Base-by-base conservation (phyloP, 2,888 invertebrate species). In the Cenopis cana region DNA sequence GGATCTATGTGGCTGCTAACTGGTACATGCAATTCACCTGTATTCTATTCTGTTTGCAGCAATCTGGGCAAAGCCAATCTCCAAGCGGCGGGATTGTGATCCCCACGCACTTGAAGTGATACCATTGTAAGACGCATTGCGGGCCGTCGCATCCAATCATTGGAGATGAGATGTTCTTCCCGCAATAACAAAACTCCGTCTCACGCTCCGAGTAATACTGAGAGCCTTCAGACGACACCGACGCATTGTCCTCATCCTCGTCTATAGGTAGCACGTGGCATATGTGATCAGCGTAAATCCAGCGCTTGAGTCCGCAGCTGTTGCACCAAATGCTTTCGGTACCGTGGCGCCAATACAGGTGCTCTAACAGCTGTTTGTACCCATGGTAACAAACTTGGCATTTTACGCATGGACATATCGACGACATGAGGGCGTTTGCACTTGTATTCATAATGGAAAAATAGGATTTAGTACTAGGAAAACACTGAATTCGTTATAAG, bases 81-180 rank as follows among this genome's bases (percentile, higher is more conserved):
- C 89, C 90, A 0, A 84, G 81, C 0, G 90, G 90, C 0, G 87
- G 78, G 1, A 78, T 74, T 0, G 69, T 76, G 24, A 91, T 80
- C 0, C 89, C 89, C 1, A 90, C 87, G 55, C 90, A 90, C 5
- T 78, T 59, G 64, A 87, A 90, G 57, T 90, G 90, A 73, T 82
- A 91, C 90, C 90, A 91, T 67, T 90, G 84, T 2, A 80, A 64
- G 0, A 33, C 59, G 66, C 90, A 91, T 0, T 74, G 73, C 0
- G 83, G 77, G 0, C 81, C 85, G 73, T 91, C 90, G 50, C 91
- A 91, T 0, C 86, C 90, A 41, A 90, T 90, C 90, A 90, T 90
- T 0, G 77, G 79, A 0, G 84, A 75, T 1, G 77, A 76, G 2
- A 86, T 75, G 29, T 82, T 77, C 71, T 83, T 83, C 0, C 87